A percentile compares a stretch with the other conserved stretches of the same genome.
phyloP scores from a whole-genome alignment of 2,888 invertebrate species.

The Chrysina gloriosa region DNA sequence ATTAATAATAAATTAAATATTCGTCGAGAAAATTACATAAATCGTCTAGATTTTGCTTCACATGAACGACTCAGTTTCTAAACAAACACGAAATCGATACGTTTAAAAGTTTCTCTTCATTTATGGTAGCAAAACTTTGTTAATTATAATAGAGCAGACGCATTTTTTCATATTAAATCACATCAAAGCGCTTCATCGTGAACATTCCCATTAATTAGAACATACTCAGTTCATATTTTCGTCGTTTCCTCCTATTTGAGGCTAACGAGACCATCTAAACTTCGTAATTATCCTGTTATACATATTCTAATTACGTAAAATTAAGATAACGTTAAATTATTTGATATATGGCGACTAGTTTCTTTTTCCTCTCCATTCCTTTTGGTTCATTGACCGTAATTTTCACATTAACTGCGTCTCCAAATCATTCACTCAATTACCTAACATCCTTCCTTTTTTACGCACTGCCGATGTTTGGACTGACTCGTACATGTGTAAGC shows the following conservation, averaged over 20 bases:
- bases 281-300: conserved; percentile 19
- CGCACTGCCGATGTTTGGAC: conserved; percentile 1
- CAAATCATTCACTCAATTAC: conserved; percentile 35
- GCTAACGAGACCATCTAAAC: not conserved
- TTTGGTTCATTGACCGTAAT: conserved; percentile 33
- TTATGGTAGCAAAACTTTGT: not conserved
- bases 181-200: not conserved
- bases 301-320: conserved; percentile 20
- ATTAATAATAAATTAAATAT: no score
- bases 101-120: no score
- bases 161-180: conserved; percentile 15
- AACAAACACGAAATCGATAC: no score
- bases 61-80: no score
- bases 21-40: no score
- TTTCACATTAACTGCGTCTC: conserved; percentile 23
- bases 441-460: conserved; percentile 37
- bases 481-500: not conserved
- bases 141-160: not conserved
- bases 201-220: conserved; percentile 14
- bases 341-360: conserved; percentile 19
- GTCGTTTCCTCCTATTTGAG: conserved; percentile 17
- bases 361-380: conserved; percentile 17
- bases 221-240: not conserved
- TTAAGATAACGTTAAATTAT: conserved; percentile 33
- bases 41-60: no score